Evolutionary conservation across 2,797 vertebrate species (phyloP).

Genomic region (Odontamblyopus lacepedii): DNA sequence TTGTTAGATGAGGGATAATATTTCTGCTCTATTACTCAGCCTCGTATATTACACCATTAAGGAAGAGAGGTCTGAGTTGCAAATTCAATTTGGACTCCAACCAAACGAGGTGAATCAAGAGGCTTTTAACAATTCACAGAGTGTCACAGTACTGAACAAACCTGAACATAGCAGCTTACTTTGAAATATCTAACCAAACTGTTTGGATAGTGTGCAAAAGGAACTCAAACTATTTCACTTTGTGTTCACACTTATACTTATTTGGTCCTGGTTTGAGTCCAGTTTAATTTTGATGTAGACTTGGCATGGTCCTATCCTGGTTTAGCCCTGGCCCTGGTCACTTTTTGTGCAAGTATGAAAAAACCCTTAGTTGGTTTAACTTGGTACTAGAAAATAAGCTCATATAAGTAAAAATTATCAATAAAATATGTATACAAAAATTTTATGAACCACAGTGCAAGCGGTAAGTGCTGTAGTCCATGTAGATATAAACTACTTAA

Average conservation of each 20-base stretch:
- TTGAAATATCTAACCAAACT: background rate
- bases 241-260: background rate
- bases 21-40: conserved; percentile 22
- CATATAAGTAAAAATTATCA: background rate
- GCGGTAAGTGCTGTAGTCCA: conserved; percentile 16
- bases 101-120: conserved; percentile 15
- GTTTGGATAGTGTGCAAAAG: background rate
- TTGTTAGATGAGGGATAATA: conserved; percentile 29
- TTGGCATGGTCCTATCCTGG: no score
- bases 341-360: no score
- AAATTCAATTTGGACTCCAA: conserved; percentile 19
- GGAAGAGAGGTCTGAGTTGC: conserved; percentile 16
- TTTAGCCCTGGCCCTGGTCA: no score
- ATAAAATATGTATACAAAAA: background rate
- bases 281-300: background rate
- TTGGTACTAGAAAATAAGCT: background rate
- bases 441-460: background rate
- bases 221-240: background rate
- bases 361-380: no score
- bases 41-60: conserved; percentile 16
- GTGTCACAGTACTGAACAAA: conserved; percentile 3
- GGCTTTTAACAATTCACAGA: conserved; percentile 4
- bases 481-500: conserved; percentile 29
- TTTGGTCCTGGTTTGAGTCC: background rate
- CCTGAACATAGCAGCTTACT: background rate